Percentiles rank a stretch among this genome's conserved stretches.
These are phyloP conservation scores for Sebastes miniatus DNA, from an alignment of 2,797 vertebrate genomes.

Conservation along the genomic window DNA sequence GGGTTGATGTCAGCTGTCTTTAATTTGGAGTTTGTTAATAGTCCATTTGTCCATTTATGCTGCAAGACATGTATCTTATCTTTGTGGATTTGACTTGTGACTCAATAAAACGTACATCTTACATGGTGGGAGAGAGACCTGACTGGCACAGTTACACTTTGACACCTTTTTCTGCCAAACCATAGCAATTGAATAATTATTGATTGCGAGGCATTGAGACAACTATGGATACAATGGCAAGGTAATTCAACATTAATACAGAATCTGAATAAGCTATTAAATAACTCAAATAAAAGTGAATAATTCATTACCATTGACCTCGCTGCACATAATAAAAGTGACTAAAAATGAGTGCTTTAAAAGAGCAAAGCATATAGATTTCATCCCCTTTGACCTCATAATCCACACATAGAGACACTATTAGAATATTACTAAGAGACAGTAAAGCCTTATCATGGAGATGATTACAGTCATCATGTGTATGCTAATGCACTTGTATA, in stretches of 20 bases:
- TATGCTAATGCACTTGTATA: conserved; percentile 70
- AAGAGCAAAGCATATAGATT: background rate
- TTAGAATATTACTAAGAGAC: conserved; percentile 12
- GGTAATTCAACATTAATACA: background rate
- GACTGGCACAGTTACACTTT: background rate
- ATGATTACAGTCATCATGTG: conserved; percentile 66
- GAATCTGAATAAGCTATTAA: background rate
- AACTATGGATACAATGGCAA: background rate
- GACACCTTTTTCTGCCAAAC: background rate
- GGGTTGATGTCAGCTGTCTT: background rate
- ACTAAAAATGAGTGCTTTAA: background rate
- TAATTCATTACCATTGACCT: background rate
- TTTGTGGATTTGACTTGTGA: background rate
- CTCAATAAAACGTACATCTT: background rate
- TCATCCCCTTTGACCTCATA: background rate
- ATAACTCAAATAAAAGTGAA: background rate
- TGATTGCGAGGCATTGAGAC: background rate
- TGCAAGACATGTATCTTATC: background rate
- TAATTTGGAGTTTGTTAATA: background rate
- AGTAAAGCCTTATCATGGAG: conserved; percentile 36
- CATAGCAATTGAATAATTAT: background rate
- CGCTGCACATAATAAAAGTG: background rate
- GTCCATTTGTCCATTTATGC: background rate
- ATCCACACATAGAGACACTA: background rate
- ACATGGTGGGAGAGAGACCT: background rate